These are phyloP conservation scores for Scaptomyza polygonia DNA, from an alignment of 2,888 invertebrate genomes.

Conservation along the genomic window DNA sequence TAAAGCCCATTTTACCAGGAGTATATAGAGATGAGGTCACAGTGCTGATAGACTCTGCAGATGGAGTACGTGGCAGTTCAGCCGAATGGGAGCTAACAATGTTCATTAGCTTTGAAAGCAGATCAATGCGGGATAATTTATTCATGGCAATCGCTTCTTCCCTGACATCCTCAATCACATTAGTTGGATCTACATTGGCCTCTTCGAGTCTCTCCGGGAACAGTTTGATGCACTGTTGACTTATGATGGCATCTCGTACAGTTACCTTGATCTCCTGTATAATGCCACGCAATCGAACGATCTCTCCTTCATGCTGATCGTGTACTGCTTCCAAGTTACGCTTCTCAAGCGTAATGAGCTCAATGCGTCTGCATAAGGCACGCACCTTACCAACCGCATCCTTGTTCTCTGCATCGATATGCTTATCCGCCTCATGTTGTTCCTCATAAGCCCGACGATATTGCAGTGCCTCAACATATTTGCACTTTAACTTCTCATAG, in stretches of 20 bases:
- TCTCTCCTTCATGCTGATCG: slow-evolving; percentile 85
- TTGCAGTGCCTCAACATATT: slow-evolving; percentile 84
- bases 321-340: slow-evolving; percentile 77
- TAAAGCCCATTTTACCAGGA: slow-evolving; percentile 88
- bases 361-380: slow-evolving; percentile 83
- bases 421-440: slow-evolving; percentile 84
- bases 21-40: slow-evolving; percentile 85
- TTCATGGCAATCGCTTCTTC: slow-evolving; percentile 80
- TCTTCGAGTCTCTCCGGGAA: slow-evolving; percentile 52
- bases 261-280: slow-evolving; percentile 87
- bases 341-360: slow-evolving; percentile 76
- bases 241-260: slow-evolving; percentile 86
- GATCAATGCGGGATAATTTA: slow-evolving; percentile 86
- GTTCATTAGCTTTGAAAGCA: slow-evolving; percentile 85
- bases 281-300: slow-evolving; percentile 85
- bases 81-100: slow-evolving; percentile 78
- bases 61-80: slow-evolving; percentile 79
- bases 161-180: slow-evolving; percentile 45
- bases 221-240: slow-evolving; percentile 50
- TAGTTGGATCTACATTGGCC: slow-evolving; percentile 52
- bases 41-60: slow-evolving; percentile 76
- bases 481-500: slow-evolving; percentile 85
- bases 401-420: slow-evolving; percentile 83
- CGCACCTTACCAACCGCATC: slow-evolving; percentile 85
- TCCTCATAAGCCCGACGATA: slow-evolving; percentile 83